phyloP scores from a whole-genome alignment of 2,797 vertebrate genomes.

The Lepilemur ruficaudatus region DNA sequence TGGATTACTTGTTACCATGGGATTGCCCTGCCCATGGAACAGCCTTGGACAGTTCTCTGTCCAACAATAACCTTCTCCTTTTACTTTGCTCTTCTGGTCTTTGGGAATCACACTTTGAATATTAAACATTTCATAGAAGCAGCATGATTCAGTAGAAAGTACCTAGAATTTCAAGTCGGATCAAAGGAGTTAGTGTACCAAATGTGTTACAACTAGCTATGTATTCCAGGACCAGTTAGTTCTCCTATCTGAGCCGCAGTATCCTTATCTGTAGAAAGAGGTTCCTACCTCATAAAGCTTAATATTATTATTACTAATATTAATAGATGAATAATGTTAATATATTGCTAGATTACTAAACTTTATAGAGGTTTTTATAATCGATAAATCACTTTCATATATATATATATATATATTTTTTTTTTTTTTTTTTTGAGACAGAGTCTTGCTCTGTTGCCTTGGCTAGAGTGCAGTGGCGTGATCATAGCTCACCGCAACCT shows the following conservation, averaged over 20 bases:
- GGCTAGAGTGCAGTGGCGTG: too few relatives aligned
- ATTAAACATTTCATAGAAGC: not conserved
- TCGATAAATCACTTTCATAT: not conserved
- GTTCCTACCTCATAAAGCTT: not conserved
- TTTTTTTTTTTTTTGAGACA: too few relatives aligned
- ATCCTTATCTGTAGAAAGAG: conserved; percentile 11
- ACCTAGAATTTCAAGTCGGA: conserved; percentile 2
- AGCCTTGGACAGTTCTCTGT: conserved; percentile 10
- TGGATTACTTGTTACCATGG: not conserved
- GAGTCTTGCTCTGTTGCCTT: too few relatives aligned
- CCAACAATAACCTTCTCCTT: not conserved
- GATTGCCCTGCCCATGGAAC: not conserved
- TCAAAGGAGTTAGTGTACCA: not conserved
- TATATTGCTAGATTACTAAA: not conserved
- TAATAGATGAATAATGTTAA: not conserved
- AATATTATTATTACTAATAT: conserved; percentile 8
- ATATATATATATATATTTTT: too few relatives aligned
- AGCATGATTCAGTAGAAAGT: not conserved
- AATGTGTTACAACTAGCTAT: not conserved
- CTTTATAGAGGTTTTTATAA: not conserved
- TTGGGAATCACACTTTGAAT: not conserved
- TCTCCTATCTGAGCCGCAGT: not conserved
- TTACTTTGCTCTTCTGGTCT: not conserved
- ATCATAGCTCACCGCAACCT: too few relatives aligned
- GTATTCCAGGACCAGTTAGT: not conserved